phyloP scores from a whole-genome alignment of 2,888 invertebrate species.

The Osmoderma eremita region DNA sequence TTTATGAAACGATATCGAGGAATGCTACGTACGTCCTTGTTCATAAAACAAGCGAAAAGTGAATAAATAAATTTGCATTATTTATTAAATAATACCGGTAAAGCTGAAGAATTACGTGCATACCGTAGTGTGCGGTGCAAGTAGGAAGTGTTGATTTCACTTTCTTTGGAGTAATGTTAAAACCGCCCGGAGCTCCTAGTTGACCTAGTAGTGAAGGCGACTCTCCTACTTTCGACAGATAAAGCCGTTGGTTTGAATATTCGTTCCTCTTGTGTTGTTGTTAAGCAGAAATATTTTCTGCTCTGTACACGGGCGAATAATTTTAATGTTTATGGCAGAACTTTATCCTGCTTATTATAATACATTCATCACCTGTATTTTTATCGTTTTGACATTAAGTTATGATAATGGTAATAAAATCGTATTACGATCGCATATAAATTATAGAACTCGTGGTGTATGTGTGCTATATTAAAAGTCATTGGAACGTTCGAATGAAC shows the following conservation, averaged over 20 bases:
- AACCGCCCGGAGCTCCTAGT: constrained; percentile 43
- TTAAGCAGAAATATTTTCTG: constrained; percentile 32
- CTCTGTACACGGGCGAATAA: constrained; percentile 4
- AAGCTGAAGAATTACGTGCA: constrained; percentile 36
- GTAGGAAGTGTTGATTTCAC: constrained; percentile 48
- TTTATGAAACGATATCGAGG: neutral
- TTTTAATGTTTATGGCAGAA: constrained; percentile 13
- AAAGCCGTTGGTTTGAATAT: constrained; percentile 19
- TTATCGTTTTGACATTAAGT: constrained; percentile 20
- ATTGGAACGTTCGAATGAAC: neutral
- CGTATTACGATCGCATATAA: constrained; percentile 6
- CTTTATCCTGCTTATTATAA: constrained; percentile 5
- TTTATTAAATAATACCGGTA: constrained; percentile 35
- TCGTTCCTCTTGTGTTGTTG: constrained; percentile 38
- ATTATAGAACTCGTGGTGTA: constrained; percentile 2
- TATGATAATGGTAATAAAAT: constrained; percentile 11
- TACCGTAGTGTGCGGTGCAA: constrained; percentile 43
- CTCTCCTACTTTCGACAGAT: constrained; percentile 51
- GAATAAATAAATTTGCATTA: constrained; percentile 9
- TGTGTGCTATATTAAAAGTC: too few relatives aligned
- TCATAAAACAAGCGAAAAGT: neutral
- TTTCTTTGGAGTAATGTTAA: constrained; percentile 47
- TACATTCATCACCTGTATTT: neutral
- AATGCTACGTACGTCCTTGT: constrained; percentile 13
- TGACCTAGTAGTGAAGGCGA: constrained; percentile 54